Conservation (phyloP, 2,888 invertebrate genomes). For the Diachrysia chrysitis region DNA sequence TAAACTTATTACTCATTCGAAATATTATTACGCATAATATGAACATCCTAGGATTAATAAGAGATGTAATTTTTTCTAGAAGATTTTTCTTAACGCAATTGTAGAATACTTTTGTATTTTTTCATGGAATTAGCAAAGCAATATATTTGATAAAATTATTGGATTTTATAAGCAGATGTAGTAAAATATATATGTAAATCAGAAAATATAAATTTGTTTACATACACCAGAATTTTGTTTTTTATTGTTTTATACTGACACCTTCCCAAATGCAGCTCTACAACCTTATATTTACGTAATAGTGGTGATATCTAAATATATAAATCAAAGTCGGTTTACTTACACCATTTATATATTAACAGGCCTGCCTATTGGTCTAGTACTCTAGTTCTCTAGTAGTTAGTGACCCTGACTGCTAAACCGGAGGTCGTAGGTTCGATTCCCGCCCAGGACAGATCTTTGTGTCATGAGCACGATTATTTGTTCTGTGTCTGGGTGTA, state of each 20-base stretch:
- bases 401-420: too few species aligned
- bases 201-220: conserved; percentile 87
- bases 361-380: too few species aligned
- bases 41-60: conserved; percentile 77
- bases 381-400: too few species aligned
- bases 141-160: conserved; percentile 86
- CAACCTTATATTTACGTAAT: background rate
- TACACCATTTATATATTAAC: too few species aligned
- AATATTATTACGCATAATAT: conserved; percentile 85
- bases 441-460: too few species aligned
- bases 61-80: conserved; percentile 86
- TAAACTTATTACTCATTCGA: conserved; percentile 71
- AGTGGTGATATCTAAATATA: background rate
- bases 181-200: conserved; percentile 83
- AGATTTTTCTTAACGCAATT: conserved; percentile 81
- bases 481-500: too few species aligned
- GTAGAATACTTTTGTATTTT: conserved; percentile 88
- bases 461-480: too few species aligned
- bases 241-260: conserved; percentile 62
- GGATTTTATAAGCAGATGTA: conserved; percentile 79
- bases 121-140: conserved; percentile 85
- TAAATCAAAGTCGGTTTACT: too few species aligned
- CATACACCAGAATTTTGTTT: conserved; percentile 79
- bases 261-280: background rate
- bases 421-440: too few species aligned